Conservation (phyloP, 2,888 invertebrate genomes). For the Drosophila kanekoi region DNA sequence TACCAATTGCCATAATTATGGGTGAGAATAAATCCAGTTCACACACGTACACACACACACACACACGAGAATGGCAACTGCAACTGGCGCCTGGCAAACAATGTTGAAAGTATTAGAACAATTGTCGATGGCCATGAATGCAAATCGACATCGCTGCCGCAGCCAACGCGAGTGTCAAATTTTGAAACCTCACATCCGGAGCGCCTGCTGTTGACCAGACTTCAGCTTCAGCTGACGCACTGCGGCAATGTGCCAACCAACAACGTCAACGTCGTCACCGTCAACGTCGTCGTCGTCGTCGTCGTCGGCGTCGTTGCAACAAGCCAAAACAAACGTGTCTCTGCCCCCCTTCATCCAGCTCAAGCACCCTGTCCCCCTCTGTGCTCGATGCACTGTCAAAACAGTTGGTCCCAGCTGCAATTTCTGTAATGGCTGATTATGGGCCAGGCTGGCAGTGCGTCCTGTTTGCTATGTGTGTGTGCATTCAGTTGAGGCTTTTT, state of each 20-base stretch:
- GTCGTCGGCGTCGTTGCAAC: constrained; percentile 28
- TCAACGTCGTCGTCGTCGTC: constrained; percentile 10
- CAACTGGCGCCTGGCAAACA: constrained; percentile 31
- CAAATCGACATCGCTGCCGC: constrained; percentile 55
- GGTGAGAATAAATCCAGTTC: constrained; percentile 39
- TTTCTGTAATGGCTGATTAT: constrained; percentile 60
- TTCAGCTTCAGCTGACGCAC: constrained; percentile 60
- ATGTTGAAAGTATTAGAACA: constrained; percentile 67
- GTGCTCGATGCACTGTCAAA: constrained; percentile 46
- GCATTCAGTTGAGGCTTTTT: constrained; percentile 18
- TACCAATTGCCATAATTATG: constrained; percentile 76
- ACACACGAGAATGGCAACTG: constrained; percentile 2
- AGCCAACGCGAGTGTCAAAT: constrained; percentile 56
- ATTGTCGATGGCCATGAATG: constrained; percentile 70
- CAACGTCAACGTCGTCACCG: constrained; percentile 23
- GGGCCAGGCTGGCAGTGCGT: constrained; percentile 49
- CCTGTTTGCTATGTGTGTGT: constrained; percentile 9
- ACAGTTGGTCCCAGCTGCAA: constrained; percentile 55
- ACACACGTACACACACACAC: not conserved
- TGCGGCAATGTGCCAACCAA: constrained; percentile 57
- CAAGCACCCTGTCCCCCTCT: not conserved
- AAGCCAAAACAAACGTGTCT: constrained; percentile 55
- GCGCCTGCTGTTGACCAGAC: constrained; percentile 47
- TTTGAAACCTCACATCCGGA: constrained; percentile 42
- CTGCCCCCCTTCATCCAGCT: not conserved